phyloP scores from a whole-genome alignment of 2,888 invertebrate species.

The Norana najaformis region DNA sequence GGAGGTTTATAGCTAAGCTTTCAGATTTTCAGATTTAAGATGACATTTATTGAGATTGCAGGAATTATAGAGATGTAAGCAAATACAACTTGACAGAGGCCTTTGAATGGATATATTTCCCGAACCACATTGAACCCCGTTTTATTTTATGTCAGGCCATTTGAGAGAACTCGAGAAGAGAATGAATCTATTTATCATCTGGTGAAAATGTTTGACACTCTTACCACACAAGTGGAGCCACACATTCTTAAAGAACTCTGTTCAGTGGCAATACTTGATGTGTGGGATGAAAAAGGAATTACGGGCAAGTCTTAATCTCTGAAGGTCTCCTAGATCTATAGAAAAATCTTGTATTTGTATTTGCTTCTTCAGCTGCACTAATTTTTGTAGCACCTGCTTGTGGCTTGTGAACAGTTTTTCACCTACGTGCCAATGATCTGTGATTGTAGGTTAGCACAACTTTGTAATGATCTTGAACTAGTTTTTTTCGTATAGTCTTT shows the following conservation, averaged over 20 bases:
- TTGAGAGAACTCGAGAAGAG: conserved; percentile 57
- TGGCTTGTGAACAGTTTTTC: too few relatives aligned
- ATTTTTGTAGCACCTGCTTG: too few relatives aligned
- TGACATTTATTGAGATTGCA: not conserved
- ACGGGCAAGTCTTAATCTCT: conserved; percentile 47
- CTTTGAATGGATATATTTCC: not conserved
- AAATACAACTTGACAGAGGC: not conserved
- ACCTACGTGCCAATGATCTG: too few relatives aligned
- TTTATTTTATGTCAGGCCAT: conserved; percentile 51
- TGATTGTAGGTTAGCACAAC: too few relatives aligned
- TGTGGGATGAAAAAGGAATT: conserved; percentile 56
- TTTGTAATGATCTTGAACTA: too few relatives aligned
- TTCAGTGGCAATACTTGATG: conserved; percentile 56
- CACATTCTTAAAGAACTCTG: conserved; percentile 49
- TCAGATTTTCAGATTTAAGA: not conserved
- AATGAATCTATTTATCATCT: conserved; percentile 57
- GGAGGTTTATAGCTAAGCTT: not conserved
- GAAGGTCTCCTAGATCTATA: not conserved
- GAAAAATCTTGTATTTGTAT: not conserved
- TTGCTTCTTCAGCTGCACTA: too few relatives aligned
- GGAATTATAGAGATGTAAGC: not conserved
- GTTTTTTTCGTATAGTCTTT: too few relatives aligned
- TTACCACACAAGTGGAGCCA: conserved; percentile 43
- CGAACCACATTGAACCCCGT: not conserved
- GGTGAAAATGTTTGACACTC: conserved; percentile 52